Evolutionary conservation across 2,113 vertebrate genomes (phyloP).

Genomic region (Caracal caracal): DNA sequence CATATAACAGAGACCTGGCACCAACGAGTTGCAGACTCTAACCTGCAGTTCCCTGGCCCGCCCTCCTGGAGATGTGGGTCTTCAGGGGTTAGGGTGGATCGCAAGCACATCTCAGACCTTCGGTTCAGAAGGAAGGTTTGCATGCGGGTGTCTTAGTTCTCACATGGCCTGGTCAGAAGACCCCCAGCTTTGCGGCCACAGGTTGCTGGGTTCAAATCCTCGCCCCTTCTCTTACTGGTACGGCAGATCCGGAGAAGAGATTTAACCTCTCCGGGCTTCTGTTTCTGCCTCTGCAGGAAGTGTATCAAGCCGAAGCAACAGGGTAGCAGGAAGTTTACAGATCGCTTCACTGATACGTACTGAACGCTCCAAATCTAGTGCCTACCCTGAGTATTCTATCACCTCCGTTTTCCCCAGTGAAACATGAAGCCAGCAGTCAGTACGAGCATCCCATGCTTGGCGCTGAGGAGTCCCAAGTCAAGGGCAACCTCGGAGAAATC

Average conservation of each 20-base stretch:
- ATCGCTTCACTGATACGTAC: background rate
- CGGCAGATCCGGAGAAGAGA: background rate
- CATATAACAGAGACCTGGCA: slow-evolving; percentile 45
- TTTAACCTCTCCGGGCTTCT: background rate
- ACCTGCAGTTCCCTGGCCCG: background rate
- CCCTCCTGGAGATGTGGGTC: background rate
- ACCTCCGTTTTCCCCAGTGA: accelerated
- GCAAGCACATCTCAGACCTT: background rate
- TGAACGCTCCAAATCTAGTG: background rate
- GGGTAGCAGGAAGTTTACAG: background rate
- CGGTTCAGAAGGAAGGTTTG: background rate
- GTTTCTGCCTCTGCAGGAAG: background rate
- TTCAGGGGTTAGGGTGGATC: no score
- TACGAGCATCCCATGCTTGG: accelerated
- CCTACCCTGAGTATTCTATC: accelerated
- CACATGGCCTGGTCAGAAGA: background rate
- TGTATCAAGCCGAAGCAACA: accelerated
- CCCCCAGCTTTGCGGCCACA: background rate
- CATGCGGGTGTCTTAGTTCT: background rate
- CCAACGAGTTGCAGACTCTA: background rate
- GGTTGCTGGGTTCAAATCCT: background rate
- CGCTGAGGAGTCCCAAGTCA: background rate
- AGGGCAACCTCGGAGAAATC: background rate
- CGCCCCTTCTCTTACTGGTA: background rate
- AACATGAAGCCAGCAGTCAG: background rate